phyloP scores from a whole-genome alignment of 2,113 vertebrate species.

The Anser cygnoides region DNA sequence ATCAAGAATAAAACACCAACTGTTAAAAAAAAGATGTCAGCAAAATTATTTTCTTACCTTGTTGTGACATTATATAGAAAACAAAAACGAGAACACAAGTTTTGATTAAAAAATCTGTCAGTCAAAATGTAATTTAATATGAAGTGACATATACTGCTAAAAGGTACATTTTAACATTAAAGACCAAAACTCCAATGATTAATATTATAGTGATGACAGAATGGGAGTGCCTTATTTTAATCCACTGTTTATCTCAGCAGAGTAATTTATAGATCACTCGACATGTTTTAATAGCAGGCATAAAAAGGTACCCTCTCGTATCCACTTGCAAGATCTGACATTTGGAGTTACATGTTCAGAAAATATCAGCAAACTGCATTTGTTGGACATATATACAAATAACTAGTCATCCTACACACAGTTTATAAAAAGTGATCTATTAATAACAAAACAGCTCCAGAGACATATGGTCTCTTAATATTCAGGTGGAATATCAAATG shows the following conservation, averaged over 20 bases:
- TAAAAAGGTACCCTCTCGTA: slow-evolving; percentile 78
- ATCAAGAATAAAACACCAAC: slow-evolving; percentile 42
- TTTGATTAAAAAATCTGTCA: slow-evolving; percentile 85
- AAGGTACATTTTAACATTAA: slow-evolving; percentile 83
- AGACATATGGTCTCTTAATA: slow-evolving; percentile 77
- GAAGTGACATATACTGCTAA: slow-evolving; percentile 78
- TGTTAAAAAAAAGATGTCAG: slow-evolving; percentile 49
- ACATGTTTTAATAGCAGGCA: slow-evolving; percentile 84
- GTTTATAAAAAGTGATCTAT: slow-evolving; percentile 84
- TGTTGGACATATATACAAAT: slow-evolving; percentile 77
- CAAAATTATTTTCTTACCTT: slow-evolving; percentile 70
- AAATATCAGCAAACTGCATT: slow-evolving; percentile 74
- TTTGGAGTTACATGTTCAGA: slow-evolving; percentile 73
- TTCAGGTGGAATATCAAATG: slow-evolving; percentile 82
- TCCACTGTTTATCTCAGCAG: slow-evolving; percentile 83
- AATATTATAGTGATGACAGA: slow-evolving; percentile 83
- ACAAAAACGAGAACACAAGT: slow-evolving; percentile 72
- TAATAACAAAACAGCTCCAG: slow-evolving; percentile 79
- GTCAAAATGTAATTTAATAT: slow-evolving; percentile 79
- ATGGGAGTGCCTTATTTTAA: slow-evolving; percentile 80
- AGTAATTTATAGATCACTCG: slow-evolving; percentile 86
- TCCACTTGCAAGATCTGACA: slow-evolving; percentile 76
- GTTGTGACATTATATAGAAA: slow-evolving; percentile 75
- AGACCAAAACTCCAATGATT: slow-evolving; percentile 78
- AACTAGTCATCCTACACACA: slow-evolving; percentile 72